Base-by-base conservation (phyloP, 2,888 invertebrate genomes). In the Anorthoa munda region DNA sequence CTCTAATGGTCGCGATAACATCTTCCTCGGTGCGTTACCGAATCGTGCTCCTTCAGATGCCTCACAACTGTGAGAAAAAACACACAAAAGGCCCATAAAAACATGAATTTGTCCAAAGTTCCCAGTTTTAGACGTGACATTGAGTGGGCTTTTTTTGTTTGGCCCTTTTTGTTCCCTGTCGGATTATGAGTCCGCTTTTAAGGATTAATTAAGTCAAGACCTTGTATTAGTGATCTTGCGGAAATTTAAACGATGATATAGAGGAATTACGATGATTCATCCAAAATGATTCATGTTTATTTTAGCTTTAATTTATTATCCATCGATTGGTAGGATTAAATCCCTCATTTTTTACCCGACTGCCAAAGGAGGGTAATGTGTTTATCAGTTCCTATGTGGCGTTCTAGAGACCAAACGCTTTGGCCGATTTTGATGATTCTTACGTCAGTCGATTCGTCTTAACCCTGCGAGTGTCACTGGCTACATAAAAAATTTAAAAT, bases 31-130 rank as follows among this genome's bases (percentile, higher is more conserved):
- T 95, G 94, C 95, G 93, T 94, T 95, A 94, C 94, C 87, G 92
- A 93, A 92, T 95, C 95, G 94, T 95, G 95, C 95, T 94, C 91
- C 94, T 92, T 93, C 93, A 94, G 95, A 94, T 93, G 93, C 92
- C 88, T 92, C 90, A 84, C 90, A 92, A 93, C 95, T 95, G 95
- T 95, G 95, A 96, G 95, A 96, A 95, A 95, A 95, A 95, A 95
- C 92, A 93, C 91, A 94, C 94, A 95, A 96, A 95, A 94, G 94
- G 82, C 83, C 87, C 90, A 93, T 94, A 94, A 95, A 94, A 94
- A 92, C 93, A 92, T 94, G 94, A 94, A 92, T 95, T 94, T 94
- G 92, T 94, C 92, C 90, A 91, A 91, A 93, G 93, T 92, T 93
- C 92, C 89, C 91, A 90, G 92, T 91, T 92, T 90, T 86, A 90